Evolutionary conservation across 2,888 invertebrate genomes (phyloP).

Genomic region (Drosophila bunnanda): DNA sequence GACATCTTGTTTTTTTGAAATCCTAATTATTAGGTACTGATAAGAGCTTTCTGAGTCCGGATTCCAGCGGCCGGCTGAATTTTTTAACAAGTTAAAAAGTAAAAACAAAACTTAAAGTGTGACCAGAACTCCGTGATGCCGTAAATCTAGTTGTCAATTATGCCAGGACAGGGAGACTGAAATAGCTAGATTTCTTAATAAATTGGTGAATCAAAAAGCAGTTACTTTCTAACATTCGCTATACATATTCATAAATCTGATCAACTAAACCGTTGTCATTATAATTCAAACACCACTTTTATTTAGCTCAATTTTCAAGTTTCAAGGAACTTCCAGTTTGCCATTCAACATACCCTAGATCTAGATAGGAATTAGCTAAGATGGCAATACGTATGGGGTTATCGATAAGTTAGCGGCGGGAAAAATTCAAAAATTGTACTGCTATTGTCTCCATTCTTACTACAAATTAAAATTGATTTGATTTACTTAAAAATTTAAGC

Average conservation of each 20-base stretch:
- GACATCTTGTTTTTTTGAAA: conserved; percentile 68
- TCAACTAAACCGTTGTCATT: too few species aligned
- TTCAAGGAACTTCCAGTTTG: too few species aligned
- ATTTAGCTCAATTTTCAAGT: too few species aligned
- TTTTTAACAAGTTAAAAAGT: conserved; percentile 12
- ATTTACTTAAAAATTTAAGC: neutral
- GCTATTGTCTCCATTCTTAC: neutral
- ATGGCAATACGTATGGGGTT: neutral
- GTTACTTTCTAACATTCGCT: too few species aligned
- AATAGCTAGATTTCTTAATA: too few species aligned
- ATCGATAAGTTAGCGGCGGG: neutral
- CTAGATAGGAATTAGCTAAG: too few species aligned
- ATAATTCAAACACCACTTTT: too few species aligned
- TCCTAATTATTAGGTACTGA: neutral
- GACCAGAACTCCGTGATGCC: neutral
- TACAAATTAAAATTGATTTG: neutral
- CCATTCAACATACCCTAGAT: too few species aligned
- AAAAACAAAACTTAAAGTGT: conserved; percentile 22
- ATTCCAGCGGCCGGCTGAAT: conserved; percentile 36
- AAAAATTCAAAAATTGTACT: neutral
- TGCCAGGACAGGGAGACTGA: too few species aligned
- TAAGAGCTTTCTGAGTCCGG: conserved; percentile 3
- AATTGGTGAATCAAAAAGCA: too few species aligned
- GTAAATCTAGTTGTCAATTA: neutral
- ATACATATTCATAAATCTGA: too few species aligned